Evolutionary conservation across 2,888 invertebrate genomes (phyloP), one percentile per base, ranked within the genome.

Genomic region (Drosophila quinaria): DNA sequence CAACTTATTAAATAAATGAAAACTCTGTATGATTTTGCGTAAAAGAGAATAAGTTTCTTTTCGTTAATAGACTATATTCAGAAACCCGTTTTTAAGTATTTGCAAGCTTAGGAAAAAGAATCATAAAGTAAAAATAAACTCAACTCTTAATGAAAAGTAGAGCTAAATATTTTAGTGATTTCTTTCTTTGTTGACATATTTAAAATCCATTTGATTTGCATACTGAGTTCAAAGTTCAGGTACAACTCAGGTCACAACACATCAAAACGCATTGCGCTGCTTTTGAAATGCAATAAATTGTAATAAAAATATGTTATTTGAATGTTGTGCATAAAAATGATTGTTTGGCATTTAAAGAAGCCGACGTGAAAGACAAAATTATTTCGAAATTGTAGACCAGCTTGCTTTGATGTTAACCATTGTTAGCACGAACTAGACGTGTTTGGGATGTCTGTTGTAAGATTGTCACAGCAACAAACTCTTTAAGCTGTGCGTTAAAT

Each of bases 401-500:
- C 8, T 35, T 44, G 8, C 6, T 13, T 44, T 44, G 44, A 44
- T 22, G 44, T 22, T 37, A 22, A 35, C 49, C 19, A n/a, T n/a
- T 33, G 41, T 42, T 22, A 33, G 22, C 42, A 19, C 13, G 19
- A 35, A 15, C 29, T 33, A 33, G 44, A 67, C 69, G 54, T 78
- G 74, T 70, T 42, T 44, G 10, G 4, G 78, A 44, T 60, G 19
- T 8, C 8, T 9, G 15, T 22, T 29, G 49, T 44, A n/a, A 50
- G 41, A 56, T 70, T 58, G 52, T 50, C 58, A 42, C 31, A 46
- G n/a, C 68, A 63, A 70, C 19, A 46, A 35, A 39, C 17, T 39
- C 11, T 59, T 49, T 25, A 25, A 65, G 37, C 41, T 44, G 29
- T 46, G 41, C 56, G 41, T 59, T 42, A 59, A 56, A 55, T 55